These are phyloP conservation scores for Drosophila ananassae DNA, from an alignment of 1,140 invertebrate species.

Conservation along the genomic window DNA sequence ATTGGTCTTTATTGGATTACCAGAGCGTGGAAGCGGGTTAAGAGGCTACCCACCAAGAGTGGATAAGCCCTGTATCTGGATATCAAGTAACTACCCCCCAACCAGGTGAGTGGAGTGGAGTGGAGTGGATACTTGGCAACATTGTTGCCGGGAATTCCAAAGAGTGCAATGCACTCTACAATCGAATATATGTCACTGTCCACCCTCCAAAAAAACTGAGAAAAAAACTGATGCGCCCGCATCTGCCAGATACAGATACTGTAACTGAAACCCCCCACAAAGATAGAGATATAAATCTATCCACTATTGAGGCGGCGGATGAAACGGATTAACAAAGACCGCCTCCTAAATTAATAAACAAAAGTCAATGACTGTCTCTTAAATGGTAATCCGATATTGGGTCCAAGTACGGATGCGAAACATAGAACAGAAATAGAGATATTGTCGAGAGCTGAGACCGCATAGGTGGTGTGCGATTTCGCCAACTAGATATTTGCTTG, in stretches of 20 bases:
- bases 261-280: constrained; percentile 17
- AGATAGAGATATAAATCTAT: constrained; percentile 30
- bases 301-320: constrained; percentile 45
- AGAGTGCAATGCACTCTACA: constrained; percentile 40
- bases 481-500: constrained; percentile 31
- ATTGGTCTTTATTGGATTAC: constrained; percentile 73
- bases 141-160: constrained; percentile 32
- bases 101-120: constrained; percentile 69
- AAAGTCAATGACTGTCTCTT: constrained; percentile 46
- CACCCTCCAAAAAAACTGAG: constrained; percentile 14
- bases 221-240: constrained; percentile 18
- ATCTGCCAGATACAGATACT: constrained; percentile 20
- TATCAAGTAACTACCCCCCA: constrained; percentile 22
- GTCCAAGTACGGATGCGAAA: constrained; percentile 58
- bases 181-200: constrained; percentile 35
- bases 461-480: constrained; percentile 47
- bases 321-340: constrained; percentile 39
- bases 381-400: constrained; percentile 61
- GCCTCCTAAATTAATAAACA: constrained; percentile 56
- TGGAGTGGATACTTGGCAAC: constrained; percentile 45
- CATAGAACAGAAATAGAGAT: constrained; percentile 32
- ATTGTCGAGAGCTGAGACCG: constrained; percentile 36
- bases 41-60: constrained; percentile 15
- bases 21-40: constrained; percentile 28
- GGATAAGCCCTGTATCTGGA: constrained; percentile 32